Percentiles rank a stretch among this genome's conserved stretches.
These are phyloP conservation scores for Aphrophora alni DNA, from an alignment of 2,888 invertebrate genomes.

Conservation along the genomic window DNA sequence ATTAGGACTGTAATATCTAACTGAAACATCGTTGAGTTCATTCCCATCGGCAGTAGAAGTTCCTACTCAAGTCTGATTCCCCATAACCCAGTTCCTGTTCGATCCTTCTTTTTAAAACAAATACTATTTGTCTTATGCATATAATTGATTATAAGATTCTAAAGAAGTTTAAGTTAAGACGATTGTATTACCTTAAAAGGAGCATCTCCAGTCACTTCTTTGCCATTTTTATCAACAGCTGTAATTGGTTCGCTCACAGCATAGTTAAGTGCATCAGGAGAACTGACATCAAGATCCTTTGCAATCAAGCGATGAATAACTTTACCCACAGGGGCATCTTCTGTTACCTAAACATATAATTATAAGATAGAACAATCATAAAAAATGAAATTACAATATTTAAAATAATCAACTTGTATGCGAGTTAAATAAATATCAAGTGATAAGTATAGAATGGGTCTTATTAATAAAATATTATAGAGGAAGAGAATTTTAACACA, in stretches of 20 bases:
- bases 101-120: no score
- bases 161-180: no score
- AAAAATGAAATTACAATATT: neutral
- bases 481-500: no score
- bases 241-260: conserved; percentile 73
- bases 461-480: conserved; percentile 16
- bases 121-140: no score
- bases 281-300: conserved; percentile 78
- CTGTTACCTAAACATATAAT: conserved; percentile 67
- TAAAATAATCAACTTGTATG: conserved; percentile 10
- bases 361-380: conserved; percentile 17
- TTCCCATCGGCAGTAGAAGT: no score
- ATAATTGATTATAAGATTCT: no score
- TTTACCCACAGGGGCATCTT: conserved; percentile 76
- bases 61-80: no score
- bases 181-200: conserved; percentile 56
- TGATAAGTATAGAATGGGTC: no score
- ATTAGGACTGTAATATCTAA: no score
- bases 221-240: conserved; percentile 84
- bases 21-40: no score
- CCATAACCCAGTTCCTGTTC: no score
- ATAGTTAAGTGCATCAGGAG: conserved; percentile 70
- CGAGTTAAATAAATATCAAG: no score
- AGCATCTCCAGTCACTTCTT: conserved; percentile 63
- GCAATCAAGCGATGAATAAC: conserved; percentile 75